Conservation (phyloP, 1,140 invertebrate genomes). For the Cyclina sinensis region DNA sequence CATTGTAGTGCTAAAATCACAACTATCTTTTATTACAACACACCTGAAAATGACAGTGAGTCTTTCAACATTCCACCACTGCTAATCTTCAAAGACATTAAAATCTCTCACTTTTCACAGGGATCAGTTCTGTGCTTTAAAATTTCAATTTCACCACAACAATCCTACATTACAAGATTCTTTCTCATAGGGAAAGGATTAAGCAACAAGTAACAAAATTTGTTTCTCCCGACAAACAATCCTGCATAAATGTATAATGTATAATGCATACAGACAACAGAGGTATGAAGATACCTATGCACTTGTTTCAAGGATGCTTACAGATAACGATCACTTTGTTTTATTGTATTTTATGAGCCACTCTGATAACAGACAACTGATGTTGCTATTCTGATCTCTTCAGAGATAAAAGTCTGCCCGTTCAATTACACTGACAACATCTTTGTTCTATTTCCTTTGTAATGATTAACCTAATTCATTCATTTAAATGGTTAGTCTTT, state of each 20-base stretch:
- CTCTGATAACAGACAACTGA: constrained; percentile 29
- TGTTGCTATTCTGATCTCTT: background rate
- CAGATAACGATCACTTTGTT: background rate
- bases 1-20: too few relatives aligned
- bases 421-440: too few relatives aligned
- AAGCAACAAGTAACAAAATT: too few relatives aligned
- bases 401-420: background rate
- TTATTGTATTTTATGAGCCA: constrained; percentile 4
- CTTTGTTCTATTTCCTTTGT: too few relatives aligned
- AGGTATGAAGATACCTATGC: background rate
- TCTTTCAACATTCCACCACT: background rate
- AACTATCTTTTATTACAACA: too few relatives aligned
- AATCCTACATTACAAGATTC: background rate
- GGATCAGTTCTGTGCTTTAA: background rate
- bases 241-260: too few relatives aligned
- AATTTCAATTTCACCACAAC: background rate
- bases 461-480: too few relatives aligned
- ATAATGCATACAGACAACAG: background rate
- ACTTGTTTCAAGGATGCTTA: background rate
- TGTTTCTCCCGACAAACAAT: too few relatives aligned
- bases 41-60: too few relatives aligned
- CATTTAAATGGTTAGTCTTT: too few relatives aligned
- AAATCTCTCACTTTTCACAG: background rate
- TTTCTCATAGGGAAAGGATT: too few relatives aligned
- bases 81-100: background rate